Evolutionary conservation across 2,888 invertebrate genomes (phyloP).

Genomic region (Sesia apiformis): DNA sequence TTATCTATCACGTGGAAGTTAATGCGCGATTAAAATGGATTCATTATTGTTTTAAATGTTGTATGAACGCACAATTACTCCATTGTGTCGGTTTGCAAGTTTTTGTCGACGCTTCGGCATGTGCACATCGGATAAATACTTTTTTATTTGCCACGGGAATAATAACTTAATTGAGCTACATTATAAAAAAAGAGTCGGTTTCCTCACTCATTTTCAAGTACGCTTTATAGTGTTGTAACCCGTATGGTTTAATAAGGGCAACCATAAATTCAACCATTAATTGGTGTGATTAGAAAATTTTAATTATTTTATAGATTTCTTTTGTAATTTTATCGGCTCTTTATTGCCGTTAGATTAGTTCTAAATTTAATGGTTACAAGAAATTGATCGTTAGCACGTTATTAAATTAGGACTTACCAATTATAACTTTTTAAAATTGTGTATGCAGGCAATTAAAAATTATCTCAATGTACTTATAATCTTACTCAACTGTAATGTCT

Average conservation of each 20-base stretch:
- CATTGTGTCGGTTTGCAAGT: conserved; percentile 12
- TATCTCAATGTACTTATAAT: too few relatives aligned
- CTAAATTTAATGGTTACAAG: conserved; percentile 55
- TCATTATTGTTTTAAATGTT: conserved; percentile 22
- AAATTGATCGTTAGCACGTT: conserved; percentile 66
- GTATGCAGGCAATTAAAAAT: too few relatives aligned
- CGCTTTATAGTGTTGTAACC: conserved; percentile 16
- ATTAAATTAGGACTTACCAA: conserved; percentile 51
- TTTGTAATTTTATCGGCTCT: conserved; percentile 68
- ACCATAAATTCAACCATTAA: conserved; percentile 61
- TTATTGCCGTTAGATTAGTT: conserved; percentile 58
- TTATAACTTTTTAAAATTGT: conserved; percentile 19
- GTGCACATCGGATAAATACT: neutral
- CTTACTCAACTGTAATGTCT: too few relatives aligned
- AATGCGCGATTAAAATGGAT: conserved; percentile 17
- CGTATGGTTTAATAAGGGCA: conserved; percentile 34
- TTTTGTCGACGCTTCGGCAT: conserved; percentile 17
- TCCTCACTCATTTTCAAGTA: conserved; percentile 12
- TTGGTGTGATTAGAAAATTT: conserved; percentile 66
- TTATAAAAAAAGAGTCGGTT: conserved; percentile 14
- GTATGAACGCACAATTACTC: conserved; percentile 11
- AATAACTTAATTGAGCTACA: conserved; percentile 25
- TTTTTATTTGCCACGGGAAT: conserved; percentile 14
- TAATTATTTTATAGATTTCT: conserved; percentile 70
- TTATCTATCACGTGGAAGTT: conserved; percentile 6